Percentiles rank a stretch among this genome's conserved stretches.
These are phyloP conservation scores for Xenopus borealis DNA, from an alignment of 2,113 vertebrate genomes.

Conservation along the genomic window DNA sequence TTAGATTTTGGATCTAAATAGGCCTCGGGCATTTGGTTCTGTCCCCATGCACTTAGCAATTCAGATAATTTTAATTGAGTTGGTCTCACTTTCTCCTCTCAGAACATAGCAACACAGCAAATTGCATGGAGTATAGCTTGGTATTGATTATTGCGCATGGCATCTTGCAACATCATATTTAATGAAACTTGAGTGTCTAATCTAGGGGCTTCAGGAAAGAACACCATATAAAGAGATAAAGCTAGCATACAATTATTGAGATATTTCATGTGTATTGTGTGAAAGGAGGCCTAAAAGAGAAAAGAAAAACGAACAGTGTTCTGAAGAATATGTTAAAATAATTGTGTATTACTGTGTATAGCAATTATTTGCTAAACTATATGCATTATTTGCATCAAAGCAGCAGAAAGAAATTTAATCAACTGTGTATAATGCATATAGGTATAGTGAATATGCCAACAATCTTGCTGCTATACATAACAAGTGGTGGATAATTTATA, in stretches of 20 bases:
- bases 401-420: too few species aligned
- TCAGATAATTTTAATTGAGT: neutral
- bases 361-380: too few species aligned
- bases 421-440: too few species aligned
- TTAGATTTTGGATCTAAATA: slow-evolving; percentile 24
- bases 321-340: too few species aligned
- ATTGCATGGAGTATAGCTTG: slow-evolving; percentile 39
- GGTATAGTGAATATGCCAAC: too few species aligned
- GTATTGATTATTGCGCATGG: neutral
- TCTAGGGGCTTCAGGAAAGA: slow-evolving; percentile 37
- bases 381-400: too few species aligned
- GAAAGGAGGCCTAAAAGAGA: slow-evolving; percentile 18
- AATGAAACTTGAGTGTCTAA: slow-evolving; percentile 18
- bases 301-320: too few species aligned
- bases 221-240: slow-evolving; percentile 1
- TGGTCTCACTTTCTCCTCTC: slow-evolving; percentile 9
- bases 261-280: slow-evolving; percentile 35
- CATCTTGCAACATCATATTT: slow-evolving; percentile 20
- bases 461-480: too few species aligned
- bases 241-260: slow-evolving; percentile 30
- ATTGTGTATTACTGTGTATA: too few species aligned
- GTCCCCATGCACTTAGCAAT: slow-evolving; percentile 25
- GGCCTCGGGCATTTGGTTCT: neutral
- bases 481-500: too few species aligned
- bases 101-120: neutral